Conservation (phyloP, 2,888 invertebrate genomes). For the Machimus atricapillus region DNA sequence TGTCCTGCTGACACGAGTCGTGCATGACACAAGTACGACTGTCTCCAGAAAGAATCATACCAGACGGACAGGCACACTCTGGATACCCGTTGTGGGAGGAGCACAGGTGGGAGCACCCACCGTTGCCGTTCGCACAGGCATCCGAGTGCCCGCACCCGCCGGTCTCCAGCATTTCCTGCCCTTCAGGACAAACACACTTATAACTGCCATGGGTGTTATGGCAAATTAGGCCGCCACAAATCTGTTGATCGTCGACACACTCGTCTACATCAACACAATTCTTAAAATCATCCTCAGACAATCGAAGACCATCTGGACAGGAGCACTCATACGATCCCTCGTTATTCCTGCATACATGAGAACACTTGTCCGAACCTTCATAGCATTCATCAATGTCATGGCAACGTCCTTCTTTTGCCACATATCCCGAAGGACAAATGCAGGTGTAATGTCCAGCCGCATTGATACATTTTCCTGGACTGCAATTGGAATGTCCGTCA, state of each 20-base stretch:
- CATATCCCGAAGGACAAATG: slow-evolving; percentile 61
- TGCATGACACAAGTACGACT: slow-evolving; percentile 61
- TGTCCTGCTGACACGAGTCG: slow-evolving; percentile 65
- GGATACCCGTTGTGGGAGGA: slow-evolving; percentile 64
- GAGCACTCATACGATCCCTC: slow-evolving; percentile 65
- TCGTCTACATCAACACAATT: slow-evolving; percentile 64
- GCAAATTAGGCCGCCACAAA: slow-evolving; percentile 56
- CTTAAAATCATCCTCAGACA: slow-evolving; percentile 47
- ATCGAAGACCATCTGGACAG: slow-evolving; percentile 62
- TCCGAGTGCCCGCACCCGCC: slow-evolving; percentile 59
- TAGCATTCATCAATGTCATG: slow-evolving; percentile 65
- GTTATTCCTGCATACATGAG: slow-evolving; percentile 65
- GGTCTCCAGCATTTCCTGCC: slow-evolving; percentile 56
- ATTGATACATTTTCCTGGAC: slow-evolving; percentile 57
- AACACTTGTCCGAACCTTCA: slow-evolving; percentile 62
- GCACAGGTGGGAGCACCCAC: slow-evolving; percentile 68
- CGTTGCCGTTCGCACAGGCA: slow-evolving; percentile 64
- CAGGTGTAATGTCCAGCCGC: slow-evolving; percentile 64
- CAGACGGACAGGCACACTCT: slow-evolving; percentile 59
- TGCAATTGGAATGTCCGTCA: slow-evolving; percentile 54
- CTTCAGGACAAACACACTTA: slow-evolving; percentile 66
- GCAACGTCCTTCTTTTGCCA: slow-evolving; percentile 54
- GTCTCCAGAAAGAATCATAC: slow-evolving; percentile 61
- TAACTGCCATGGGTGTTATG: slow-evolving; percentile 64
- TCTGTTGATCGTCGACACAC: slow-evolving; percentile 58